These are phyloP conservation scores for Drosophila percnosoma DNA, from an alignment of 2,888 invertebrate genomes.

Conservation along the genomic window DNA sequence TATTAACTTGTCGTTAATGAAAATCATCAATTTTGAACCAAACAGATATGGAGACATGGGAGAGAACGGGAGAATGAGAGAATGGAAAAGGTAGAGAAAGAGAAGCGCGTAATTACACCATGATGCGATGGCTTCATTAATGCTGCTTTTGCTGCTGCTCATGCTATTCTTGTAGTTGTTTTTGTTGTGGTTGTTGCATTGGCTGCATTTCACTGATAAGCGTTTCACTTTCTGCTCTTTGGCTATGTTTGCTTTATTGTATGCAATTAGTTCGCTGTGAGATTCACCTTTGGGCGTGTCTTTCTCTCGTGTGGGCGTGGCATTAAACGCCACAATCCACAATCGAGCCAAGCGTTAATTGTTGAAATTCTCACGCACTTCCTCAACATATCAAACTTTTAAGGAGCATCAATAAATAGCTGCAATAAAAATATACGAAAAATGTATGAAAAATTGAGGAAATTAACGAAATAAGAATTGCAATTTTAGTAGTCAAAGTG, in stretches of 20 bases:
- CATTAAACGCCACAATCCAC: slow-evolving; percentile 18
- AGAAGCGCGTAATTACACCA: slow-evolving; percentile 54
- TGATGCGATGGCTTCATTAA: slow-evolving; percentile 73
- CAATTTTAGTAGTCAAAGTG: not conserved
- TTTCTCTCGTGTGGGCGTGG: slow-evolving; percentile 27
- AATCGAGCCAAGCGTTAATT: slow-evolving; percentile 36
- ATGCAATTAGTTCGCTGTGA: slow-evolving; percentile 55
- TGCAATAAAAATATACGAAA: not conserved
- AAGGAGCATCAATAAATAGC: not conserved
- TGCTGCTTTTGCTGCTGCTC: slow-evolving; percentile 5
- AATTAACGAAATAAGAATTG: not conserved
- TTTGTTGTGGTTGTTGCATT: slow-evolving; percentile 26
- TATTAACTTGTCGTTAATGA: slow-evolving; percentile 81
- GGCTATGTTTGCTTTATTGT: slow-evolving; percentile 40
- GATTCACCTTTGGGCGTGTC: slow-evolving; percentile 9
- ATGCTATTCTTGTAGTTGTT: slow-evolving; percentile 3
- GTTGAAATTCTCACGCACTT: slow-evolving; percentile 40
- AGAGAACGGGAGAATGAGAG: not conserved
- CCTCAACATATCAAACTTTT: not conserved
- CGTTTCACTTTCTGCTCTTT: slow-evolving; percentile 47
- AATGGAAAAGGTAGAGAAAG: not conserved
- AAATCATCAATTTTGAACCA: slow-evolving; percentile 77
- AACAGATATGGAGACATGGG: slow-evolving; percentile 4
- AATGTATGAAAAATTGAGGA: not conserved
- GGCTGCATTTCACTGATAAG: slow-evolving; percentile 53